Conservation (phyloP, 2,113 vertebrate genomes). For the Sphaerodactylus townsendi region DNA sequence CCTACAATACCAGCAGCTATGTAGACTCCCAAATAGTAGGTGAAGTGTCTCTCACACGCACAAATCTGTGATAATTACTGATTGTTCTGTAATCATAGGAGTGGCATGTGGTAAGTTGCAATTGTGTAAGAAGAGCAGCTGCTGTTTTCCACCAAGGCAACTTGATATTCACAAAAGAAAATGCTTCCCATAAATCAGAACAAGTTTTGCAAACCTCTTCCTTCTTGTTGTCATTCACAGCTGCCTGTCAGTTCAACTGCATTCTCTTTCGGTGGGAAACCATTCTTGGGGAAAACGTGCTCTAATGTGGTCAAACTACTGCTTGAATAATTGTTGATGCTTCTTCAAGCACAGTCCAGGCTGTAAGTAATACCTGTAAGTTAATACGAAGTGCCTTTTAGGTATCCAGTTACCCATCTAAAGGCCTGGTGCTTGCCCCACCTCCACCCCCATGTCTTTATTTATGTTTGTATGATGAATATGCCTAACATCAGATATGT, state of each 20-base stretch:
- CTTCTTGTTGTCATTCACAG: background rate
- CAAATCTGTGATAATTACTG: background rate
- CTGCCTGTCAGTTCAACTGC: background rate
- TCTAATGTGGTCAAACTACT: background rate
- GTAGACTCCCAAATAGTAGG: background rate
- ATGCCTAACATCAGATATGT: background rate
- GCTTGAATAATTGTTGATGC: background rate
- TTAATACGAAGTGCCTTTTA: background rate
- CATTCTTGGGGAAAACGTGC: background rate
- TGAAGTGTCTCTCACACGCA: background rate
- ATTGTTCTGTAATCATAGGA: background rate
- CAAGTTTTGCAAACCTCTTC: background rate
- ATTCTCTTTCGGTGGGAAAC: background rate
- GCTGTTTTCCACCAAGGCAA: background rate
- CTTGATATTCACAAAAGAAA: background rate
- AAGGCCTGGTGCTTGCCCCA: background rate
- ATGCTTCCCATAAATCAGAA: background rate
- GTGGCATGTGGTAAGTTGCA: background rate
- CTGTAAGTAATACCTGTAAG: conserved; percentile 15
- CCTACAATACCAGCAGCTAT: background rate
- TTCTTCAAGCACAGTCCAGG: background rate
- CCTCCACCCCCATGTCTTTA: background rate
- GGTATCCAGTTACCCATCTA: conserved; percentile 3
- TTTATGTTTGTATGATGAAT: conserved; percentile 6
- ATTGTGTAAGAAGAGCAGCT: background rate